Conservation (phyloP, 2,113 vertebrate genomes). For the Eulemur rufifrons region DNA sequence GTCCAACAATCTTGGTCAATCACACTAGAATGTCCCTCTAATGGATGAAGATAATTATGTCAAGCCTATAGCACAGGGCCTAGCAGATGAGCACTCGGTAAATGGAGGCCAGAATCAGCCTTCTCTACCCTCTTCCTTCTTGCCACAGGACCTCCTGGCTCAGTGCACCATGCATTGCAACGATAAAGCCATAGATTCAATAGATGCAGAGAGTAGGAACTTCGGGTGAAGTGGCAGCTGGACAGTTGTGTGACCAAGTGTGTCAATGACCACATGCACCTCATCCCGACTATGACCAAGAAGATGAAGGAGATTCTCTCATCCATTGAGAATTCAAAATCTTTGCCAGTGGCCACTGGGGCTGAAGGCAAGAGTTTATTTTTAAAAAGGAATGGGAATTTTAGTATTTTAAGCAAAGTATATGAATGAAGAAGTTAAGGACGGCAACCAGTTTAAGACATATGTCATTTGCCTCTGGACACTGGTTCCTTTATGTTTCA, state of each 20-base stretch:
- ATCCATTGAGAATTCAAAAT: conserved; percentile 85
- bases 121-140: neutral
- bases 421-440: conserved; percentile 44
- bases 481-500: conserved; percentile 33
- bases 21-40: neutral
- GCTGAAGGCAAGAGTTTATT: neutral
- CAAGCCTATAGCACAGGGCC: neutral
- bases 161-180: conserved; percentile 94
- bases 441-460: neutral
- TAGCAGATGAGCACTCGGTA: neutral
- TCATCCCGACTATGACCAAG: conserved; percentile 93
- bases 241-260: conserved; percentile 91
- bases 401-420: conserved; percentile 47
- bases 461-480: conserved; percentile 26
- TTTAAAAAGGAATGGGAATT: conserved; percentile 17
- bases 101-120: neutral
- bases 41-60: neutral
- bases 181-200: conserved; percentile 91
- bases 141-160: conserved; percentile 88
- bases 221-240: conserved; percentile 86
- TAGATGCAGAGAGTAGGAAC: conserved; percentile 87
- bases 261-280: conserved; percentile 92
- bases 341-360: neutral
- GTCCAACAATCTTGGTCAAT: neutral
- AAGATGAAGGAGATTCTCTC: conserved; percentile 89